phyloP scores from a whole-genome alignment of 2,797 vertebrate species.

The Dermochelys coriacea region DNA sequence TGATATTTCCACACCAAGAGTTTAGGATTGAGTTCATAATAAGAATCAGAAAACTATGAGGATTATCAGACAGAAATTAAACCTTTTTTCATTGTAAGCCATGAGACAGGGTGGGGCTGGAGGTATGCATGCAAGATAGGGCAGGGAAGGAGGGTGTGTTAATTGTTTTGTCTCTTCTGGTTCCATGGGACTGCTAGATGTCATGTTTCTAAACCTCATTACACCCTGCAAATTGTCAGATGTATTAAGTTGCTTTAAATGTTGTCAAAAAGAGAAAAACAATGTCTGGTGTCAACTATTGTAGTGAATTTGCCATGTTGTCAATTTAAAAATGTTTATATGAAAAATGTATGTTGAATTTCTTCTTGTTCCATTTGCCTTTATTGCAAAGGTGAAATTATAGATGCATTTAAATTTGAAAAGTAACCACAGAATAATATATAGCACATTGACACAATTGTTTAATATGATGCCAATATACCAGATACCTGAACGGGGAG shows the following conservation, averaged over 20 bases:
- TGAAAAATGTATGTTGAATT: not conserved
- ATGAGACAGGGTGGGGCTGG: not conserved
- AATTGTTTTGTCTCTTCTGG: not conserved
- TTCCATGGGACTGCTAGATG: not conserved
- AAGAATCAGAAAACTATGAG: not conserved
- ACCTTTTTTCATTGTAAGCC: not conserved
- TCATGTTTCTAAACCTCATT: not conserved
- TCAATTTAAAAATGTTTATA: not conserved
- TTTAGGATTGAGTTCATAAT: not conserved
- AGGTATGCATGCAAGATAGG: not conserved
- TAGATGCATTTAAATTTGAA: not conserved
- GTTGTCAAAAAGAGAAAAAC: not conserved
- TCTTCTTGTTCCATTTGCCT: not conserved
- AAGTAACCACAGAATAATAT: not conserved
- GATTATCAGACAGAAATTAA: not conserved
- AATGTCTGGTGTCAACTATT: not conserved
- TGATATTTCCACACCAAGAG: not conserved
- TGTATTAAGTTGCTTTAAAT: not conserved
- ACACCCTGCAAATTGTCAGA: not conserved
- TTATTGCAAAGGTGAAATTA: not conserved
- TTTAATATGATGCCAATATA: not conserved
- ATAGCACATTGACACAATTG: not conserved
- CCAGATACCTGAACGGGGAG: not conserved
- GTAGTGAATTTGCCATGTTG: not conserved
- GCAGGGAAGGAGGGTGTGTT: not conserved